Evolutionary conservation across 2,797 vertebrate species (phyloP).

Genomic region (Podarcis lilfordi): DNA sequence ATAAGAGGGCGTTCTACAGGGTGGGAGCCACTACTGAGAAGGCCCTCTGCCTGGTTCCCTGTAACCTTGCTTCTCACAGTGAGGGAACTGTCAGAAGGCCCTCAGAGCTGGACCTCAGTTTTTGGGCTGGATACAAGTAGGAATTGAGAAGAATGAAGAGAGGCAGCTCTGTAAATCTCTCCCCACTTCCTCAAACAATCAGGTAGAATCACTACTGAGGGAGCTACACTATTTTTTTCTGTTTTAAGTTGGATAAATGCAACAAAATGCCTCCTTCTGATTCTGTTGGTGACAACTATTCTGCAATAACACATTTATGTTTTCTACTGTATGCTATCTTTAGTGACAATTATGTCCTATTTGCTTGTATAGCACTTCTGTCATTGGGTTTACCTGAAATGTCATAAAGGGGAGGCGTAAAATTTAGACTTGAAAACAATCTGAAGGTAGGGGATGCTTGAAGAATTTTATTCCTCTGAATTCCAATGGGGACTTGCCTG

Average conservation of each 20-base stretch:
- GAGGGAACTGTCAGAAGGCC: too few species aligned
- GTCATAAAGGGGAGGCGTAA: not conserved
- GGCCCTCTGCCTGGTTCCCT: too few species aligned
- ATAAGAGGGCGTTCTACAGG: too few species aligned
- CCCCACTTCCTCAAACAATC: not conserved
- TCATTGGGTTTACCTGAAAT: not conserved
- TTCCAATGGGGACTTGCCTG: not conserved
- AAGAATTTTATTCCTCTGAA: not conserved
- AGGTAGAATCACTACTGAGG: not conserved
- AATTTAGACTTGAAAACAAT: not conserved
- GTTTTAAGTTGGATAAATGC: not conserved
- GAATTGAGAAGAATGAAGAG: too few species aligned
- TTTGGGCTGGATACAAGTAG: too few species aligned
- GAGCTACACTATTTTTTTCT: not conserved
- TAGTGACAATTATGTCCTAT: not conserved
- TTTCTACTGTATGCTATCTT: not conserved
- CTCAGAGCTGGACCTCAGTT: too few species aligned
- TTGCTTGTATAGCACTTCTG: not conserved
- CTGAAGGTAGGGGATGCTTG: not conserved
- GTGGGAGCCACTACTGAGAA: too few species aligned
- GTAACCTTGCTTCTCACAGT: too few species aligned
- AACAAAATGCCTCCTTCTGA: not conserved
- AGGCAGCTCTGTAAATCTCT: not conserved
- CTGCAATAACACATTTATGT: not conserved
- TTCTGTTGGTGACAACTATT: not conserved